These are phyloP conservation scores for Quadroppia sp. DNA, from an alignment of 2,888 invertebrate genomes.

Conservation along the genomic window DNA sequence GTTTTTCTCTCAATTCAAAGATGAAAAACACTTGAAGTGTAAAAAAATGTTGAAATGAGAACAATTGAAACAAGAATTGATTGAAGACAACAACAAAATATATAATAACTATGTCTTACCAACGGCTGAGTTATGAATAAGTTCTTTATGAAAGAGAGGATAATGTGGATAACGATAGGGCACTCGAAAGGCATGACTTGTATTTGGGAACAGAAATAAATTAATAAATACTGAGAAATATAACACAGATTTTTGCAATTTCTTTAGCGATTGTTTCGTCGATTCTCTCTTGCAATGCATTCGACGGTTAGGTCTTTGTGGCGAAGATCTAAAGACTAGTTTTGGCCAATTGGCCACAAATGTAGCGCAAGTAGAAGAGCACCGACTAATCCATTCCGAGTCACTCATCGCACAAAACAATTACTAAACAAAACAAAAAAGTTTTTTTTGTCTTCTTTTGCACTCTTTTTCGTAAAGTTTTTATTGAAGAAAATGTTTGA, in stretches of 20 bases:
- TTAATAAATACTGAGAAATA: conserved; percentile 28
- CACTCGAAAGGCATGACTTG: conserved; percentile 40
- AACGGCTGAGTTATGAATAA: conserved; percentile 37
- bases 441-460: neutral
- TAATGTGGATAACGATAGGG: conserved; percentile 43
- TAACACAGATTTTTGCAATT: conserved; percentile 22
- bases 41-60: conserved; percentile 2
- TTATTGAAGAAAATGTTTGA: neutral
- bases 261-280: neutral
- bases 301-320: conserved; percentile 4
- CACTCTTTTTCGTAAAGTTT: too few relatives aligned
- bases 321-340: conserved; percentile 33
- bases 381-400: conserved; percentile 22
- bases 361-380: neutral
- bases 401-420: neutral
- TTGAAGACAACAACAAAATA: neutral
- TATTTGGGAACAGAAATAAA: conserved; percentile 33
- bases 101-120: conserved; percentile 23
- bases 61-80: conserved; percentile 22
- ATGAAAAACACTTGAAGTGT: neutral
- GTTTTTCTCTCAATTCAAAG: conserved; percentile 12
- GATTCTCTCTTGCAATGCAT: neutral
- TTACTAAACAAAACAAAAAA: neutral
- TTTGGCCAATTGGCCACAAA: conserved; percentile 26
- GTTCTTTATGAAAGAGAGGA: conserved; percentile 42